These are phyloP conservation scores for Tiaroga cobitis DNA, from an alignment of 2,797 vertebrate species.

Conservation along the genomic window DNA sequence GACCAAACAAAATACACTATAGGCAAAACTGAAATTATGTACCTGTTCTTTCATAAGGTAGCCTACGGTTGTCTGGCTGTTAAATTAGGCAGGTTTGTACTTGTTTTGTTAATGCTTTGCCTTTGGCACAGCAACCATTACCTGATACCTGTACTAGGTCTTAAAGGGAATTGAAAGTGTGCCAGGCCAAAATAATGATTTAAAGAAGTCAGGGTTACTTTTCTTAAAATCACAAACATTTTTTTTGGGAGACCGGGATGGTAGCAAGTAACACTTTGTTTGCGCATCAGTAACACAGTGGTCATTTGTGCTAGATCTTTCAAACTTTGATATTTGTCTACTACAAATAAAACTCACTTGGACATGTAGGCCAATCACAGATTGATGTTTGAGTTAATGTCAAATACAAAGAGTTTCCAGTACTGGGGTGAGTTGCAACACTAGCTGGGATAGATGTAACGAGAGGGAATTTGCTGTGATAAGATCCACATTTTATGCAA, in stretches of 20 bases:
- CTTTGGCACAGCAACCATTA: background rate
- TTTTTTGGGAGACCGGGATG: background rate
- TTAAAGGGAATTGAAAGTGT: background rate
- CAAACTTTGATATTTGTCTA: background rate
- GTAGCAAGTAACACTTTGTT: background rate
- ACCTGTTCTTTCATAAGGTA: background rate
- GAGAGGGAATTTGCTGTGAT: background rate
- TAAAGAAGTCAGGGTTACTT: background rate
- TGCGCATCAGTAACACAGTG: background rate
- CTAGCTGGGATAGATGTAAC: background rate
- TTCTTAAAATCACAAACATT: background rate
- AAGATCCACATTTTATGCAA: background rate
- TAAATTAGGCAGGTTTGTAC: background rate
- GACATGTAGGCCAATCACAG: background rate
- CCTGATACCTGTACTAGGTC: background rate
- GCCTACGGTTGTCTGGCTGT: background rate
- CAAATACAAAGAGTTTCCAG: background rate
- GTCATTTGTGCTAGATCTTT: background rate
- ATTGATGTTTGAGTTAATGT: background rate
- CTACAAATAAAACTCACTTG: background rate
- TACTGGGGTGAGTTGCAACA: background rate
- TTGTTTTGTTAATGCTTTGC: background rate
- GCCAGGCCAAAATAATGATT: background rate
- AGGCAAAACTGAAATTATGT: background rate
- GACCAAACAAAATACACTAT: background rate